These are phyloP conservation scores for Pyrocoelia pectoralis DNA, from an alignment of 2,888 invertebrate species.

Conservation along the genomic window DNA sequence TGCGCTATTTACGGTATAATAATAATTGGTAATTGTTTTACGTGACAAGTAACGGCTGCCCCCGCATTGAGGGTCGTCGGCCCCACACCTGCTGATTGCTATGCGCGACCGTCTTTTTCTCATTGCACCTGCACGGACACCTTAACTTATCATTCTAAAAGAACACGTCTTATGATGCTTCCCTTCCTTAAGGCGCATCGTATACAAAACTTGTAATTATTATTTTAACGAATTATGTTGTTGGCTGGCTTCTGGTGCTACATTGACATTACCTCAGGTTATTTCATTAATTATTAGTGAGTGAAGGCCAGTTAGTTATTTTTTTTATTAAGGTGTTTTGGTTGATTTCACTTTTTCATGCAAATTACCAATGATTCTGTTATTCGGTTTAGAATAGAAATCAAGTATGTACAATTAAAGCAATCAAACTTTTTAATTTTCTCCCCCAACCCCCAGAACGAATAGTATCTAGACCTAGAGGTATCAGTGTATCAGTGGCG, in stretches of 20 bases:
- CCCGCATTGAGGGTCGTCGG: slow-evolving; percentile 42
- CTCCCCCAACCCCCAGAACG: too few relatives aligned
- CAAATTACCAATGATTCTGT: too few relatives aligned
- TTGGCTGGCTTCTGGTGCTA: not conserved
- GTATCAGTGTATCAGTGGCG: too few relatives aligned
- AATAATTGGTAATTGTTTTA: slow-evolving; percentile 32
- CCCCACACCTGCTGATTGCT: slow-evolving; percentile 49
- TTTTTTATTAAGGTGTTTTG: too few relatives aligned
- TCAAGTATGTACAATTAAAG: too few relatives aligned
- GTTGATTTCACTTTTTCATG: too few relatives aligned
- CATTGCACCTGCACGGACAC: slow-evolving; percentile 44
- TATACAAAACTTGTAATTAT: slow-evolving; percentile 25
- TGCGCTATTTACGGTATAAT: slow-evolving; percentile 3
- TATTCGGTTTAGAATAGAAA: too few relatives aligned
- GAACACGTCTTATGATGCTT: slow-evolving; percentile 36
- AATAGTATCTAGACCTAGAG: too few relatives aligned
- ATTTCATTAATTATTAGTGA: not conserved
- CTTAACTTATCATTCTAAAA: slow-evolving; percentile 39
- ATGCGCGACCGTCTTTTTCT: slow-evolving; percentile 41
- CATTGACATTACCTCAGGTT: not conserved
- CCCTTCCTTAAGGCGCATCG: slow-evolving; percentile 29
- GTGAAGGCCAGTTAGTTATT: too few relatives aligned
- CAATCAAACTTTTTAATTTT: too few relatives aligned
- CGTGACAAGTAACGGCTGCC: slow-evolving; percentile 35
- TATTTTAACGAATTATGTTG: slow-evolving; percentile 5